Evolutionary conservation across 2,888 invertebrate species (phyloP).

Genomic region (Brachyptera putata): DNA sequence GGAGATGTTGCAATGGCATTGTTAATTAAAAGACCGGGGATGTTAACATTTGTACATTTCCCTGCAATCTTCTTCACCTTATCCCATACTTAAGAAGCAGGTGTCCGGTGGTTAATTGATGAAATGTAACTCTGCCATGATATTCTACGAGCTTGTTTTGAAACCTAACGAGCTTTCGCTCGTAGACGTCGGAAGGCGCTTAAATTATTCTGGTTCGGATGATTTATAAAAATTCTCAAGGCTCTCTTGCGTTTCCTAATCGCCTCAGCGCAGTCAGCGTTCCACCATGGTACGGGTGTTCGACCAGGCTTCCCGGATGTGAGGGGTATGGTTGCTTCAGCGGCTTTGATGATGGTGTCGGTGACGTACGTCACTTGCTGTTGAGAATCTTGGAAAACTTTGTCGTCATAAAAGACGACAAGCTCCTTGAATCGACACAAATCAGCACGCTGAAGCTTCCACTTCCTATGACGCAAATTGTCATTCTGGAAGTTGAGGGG

Average conservation of each 20-base stretch:
- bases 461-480: neutral
- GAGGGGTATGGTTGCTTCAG: neutral
- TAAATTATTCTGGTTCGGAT: neutral
- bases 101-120: neutral
- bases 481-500: neutral
- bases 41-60: neutral
- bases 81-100: neutral
- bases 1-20: neutral
- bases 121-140: conserved; percentile 1
- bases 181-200: neutral
- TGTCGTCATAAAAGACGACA: neutral
- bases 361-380: neutral
- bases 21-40: neutral
- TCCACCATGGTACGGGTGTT: conserved; percentile 10
- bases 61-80: neutral
- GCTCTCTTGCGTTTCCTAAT: neutral
- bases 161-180: too few species aligned
- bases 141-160: too few species aligned
- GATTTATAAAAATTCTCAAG: neutral
- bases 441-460: neutral
- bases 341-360: neutral
- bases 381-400: neutral
- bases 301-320: neutral
- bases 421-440: neutral
- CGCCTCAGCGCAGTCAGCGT: neutral